Conservation (phyloP, 2,888 invertebrate genomes). For the Drosophila merina region DNA sequence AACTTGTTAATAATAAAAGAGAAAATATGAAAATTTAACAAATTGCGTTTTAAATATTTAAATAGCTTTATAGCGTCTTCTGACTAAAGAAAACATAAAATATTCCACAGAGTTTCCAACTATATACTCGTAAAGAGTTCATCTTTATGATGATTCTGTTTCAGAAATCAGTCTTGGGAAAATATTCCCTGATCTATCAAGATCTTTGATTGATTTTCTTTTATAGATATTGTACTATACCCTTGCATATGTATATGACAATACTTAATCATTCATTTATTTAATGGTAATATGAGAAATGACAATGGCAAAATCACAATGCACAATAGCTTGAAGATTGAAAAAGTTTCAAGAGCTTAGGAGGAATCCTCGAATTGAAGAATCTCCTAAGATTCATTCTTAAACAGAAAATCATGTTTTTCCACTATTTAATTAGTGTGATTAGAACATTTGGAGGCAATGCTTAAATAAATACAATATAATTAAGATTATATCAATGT, state of each 20-base stretch:
- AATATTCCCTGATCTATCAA: slow-evolving; percentile 2
- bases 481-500: background rate
- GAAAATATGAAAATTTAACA: slow-evolving; percentile 23
- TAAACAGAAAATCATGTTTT: background rate
- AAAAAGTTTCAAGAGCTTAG: background rate
- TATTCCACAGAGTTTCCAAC: background rate
- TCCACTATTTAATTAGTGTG: slow-evolving; percentile 1
- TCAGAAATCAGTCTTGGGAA: slow-evolving; percentile 10
- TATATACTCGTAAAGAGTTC: background rate
- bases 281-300: slow-evolving; percentile 37
- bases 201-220: slow-evolving; percentile 27
- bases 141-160: background rate
- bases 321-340: slow-evolving; percentile 11
- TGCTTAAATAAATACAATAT: slow-evolving; percentile 8
- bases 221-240: slow-evolving; percentile 1
- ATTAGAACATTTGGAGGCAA: background rate
- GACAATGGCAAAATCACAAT: slow-evolving; percentile 42
- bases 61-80: background rate
- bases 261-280: slow-evolving; percentile 16
- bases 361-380: slow-evolving; percentile 11
- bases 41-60: background rate
- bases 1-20: slow-evolving; percentile 38
- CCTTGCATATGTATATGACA: background rate
- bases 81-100: background rate
- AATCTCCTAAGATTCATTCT: slow-evolving; percentile 6